Conservation (phyloP, 2,888 invertebrate species). For the Dascillus cervinus region DNA sequence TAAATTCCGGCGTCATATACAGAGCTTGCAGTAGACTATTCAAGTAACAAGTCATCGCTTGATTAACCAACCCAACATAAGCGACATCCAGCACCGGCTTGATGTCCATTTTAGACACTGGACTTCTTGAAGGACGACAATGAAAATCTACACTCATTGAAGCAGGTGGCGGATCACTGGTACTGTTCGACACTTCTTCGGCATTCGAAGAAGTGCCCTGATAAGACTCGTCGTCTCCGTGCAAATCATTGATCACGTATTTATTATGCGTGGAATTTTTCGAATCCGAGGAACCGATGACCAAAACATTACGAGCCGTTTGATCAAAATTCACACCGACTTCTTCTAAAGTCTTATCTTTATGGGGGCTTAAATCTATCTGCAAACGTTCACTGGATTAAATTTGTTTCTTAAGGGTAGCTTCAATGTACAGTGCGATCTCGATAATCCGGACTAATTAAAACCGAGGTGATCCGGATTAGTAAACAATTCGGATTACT, state of each 20-base stretch:
- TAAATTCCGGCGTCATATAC: constrained; percentile 88
- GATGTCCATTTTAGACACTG: constrained; percentile 18
- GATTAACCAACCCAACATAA: constrained; percentile 78
- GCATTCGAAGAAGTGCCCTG: constrained; percentile 43
- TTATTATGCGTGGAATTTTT: constrained; percentile 22
- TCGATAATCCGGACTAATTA: too few relatives aligned
- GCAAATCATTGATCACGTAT: constrained; percentile 23
- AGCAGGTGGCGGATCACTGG: constrained; percentile 16
- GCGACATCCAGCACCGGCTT: constrained; percentile 23
- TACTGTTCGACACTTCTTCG: constrained; percentile 16
- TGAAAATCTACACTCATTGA: constrained; percentile 19
- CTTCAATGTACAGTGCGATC: too few relatives aligned
- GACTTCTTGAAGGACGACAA: constrained; percentile 9
- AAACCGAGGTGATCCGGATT: too few relatives aligned
- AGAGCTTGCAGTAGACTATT: constrained; percentile 83
- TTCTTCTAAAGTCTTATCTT: constrained; percentile 42
- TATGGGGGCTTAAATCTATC: constrained; percentile 40
- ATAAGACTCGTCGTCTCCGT: constrained; percentile 39
- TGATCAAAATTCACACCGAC: constrained; percentile 38
- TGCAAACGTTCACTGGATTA: constrained; percentile 24
- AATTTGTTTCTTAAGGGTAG: too few relatives aligned
- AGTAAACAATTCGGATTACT: too few relatives aligned
- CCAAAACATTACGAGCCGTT: constrained; percentile 31
- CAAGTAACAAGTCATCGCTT: constrained; percentile 89
- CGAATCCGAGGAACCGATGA: constrained; percentile 13